A percentile compares a stretch with the other conserved stretches of the same genome.
Evolutionary conservation across 2,888 invertebrate species (phyloP).

Genomic region (Sericinus montela): DNA sequence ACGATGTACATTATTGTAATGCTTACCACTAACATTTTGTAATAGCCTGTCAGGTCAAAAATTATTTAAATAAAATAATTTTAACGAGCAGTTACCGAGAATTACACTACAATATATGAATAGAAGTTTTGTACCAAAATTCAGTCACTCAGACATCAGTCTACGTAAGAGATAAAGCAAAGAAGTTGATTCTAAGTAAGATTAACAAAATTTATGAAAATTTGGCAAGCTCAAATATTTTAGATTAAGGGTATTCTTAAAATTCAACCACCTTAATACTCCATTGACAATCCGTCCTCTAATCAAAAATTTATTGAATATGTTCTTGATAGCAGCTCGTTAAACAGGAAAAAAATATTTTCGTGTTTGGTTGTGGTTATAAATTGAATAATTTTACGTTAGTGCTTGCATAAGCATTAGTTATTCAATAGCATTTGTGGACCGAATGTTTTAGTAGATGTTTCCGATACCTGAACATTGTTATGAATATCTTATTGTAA

Average conservation of each 20-base stretch:
- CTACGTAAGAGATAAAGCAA: too few relatives aligned
- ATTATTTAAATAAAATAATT: neutral
- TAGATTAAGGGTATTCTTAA: too few relatives aligned
- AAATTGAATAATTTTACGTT: neutral
- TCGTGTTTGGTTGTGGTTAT: neutral
- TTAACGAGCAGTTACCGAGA: slow-evolving; percentile 15
- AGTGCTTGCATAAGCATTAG: neutral
- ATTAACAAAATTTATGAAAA: too few relatives aligned
- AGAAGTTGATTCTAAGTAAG: too few relatives aligned
- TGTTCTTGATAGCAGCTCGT: slow-evolving; percentile 16
- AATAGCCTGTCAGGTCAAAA: neutral
- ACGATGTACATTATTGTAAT: neutral
- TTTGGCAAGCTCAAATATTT: too few relatives aligned
- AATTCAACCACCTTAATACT: neutral
- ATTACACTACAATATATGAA: neutral
- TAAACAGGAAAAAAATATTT: neutral
- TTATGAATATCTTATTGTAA: too few relatives aligned
- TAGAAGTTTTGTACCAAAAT: neutral
- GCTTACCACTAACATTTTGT: neutral
- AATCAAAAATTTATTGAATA: neutral
- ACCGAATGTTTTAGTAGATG: too few relatives aligned
- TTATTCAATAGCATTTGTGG: too few relatives aligned
- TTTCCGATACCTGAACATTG: too few relatives aligned
- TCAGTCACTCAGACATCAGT: too few relatives aligned
- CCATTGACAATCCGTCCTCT: slow-evolving; percentile 17